phyloP scores from a whole-genome alignment of 2,888 invertebrate genomes.

The Augiades crinisus region DNA sequence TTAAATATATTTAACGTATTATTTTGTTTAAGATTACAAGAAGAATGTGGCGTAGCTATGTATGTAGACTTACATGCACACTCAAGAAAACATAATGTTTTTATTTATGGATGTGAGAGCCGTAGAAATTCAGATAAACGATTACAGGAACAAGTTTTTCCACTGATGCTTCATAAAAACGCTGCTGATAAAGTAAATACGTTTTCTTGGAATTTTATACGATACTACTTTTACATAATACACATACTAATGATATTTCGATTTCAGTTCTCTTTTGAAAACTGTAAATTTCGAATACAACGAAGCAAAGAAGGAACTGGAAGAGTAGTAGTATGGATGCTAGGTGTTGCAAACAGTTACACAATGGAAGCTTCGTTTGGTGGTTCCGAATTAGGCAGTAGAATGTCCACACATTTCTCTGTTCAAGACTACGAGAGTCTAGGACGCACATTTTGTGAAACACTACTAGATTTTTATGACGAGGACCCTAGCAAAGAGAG shows the following conservation, averaged over 20 bases:
- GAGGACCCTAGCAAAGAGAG: slow-evolving; percentile 92
- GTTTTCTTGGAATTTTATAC: not conserved
- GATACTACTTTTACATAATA: not conserved
- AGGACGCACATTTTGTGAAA: slow-evolving; percentile 95
- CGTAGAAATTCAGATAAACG: slow-evolving; percentile 88
- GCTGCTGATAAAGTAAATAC: slow-evolving; percentile 89
- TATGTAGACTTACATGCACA: slow-evolving; percentile 97
- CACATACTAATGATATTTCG: slow-evolving; percentile 2
- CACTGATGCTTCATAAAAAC: slow-evolving; percentile 96
- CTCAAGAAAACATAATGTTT: slow-evolving; percentile 96
- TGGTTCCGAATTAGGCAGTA: slow-evolving; percentile 91
- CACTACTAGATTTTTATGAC: slow-evolving; percentile 94
- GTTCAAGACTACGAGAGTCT: slow-evolving; percentile 85
- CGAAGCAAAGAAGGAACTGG: slow-evolving; percentile 97
- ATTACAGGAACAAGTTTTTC: slow-evolving; percentile 95
- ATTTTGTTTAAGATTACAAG: slow-evolving; percentile 84
- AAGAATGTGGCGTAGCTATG: slow-evolving; percentile 94
- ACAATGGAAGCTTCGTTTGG: slow-evolving; percentile 98
- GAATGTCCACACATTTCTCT: slow-evolving; percentile 92
- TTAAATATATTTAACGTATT: slow-evolving; percentile 49
- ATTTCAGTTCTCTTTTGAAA: slow-evolving; percentile 94
- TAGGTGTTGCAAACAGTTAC: slow-evolving; percentile 96
- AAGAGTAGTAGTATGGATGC: slow-evolving; percentile 96
- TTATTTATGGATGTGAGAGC: slow-evolving; percentile 97
- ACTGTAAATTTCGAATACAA: slow-evolving; percentile 96